Base-by-base conservation (phyloP, 2,888 invertebrate genomes). In the Lycia hirtaria region DNA sequence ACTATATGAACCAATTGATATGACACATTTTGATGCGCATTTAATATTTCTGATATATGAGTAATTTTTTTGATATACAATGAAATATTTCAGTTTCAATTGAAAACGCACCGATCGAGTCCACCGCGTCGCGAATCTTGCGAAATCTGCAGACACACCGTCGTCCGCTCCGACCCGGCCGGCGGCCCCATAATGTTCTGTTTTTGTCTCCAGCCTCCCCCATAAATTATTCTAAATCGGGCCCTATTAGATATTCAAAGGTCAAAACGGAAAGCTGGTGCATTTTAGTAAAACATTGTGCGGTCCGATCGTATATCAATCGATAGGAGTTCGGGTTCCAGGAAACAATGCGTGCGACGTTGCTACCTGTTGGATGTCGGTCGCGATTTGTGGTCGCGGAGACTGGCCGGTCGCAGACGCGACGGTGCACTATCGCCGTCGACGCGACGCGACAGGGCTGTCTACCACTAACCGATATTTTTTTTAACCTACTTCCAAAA, bases 171-270 rank as follows among this genome's bases (percentile, higher is more conserved):
- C 20, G 48, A 70, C 76, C 71, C 69, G 70, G 68, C 63, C 72
- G 76, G 70, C 69, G 70, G 68, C 63, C 72, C 85, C 87, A 87
- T 88, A 88, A 76, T 80, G 90, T 88, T 84, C 89, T 85, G 88
- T 88, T 89, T 90, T 87, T 88, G 89, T 88, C 85, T 83, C 83
- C 68, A 68, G 72, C 76, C 80, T 72, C 73, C 71, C 75, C 84
- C 79, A 91, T 90, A 90, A 89, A 90, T 90, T 83, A 88, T 87
- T 88, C 89, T 81, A 87, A 88, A 88, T 86, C 87, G 86, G 85
- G 78, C 78, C 86, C 85, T 87, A 89, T 90, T 90, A 91, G 88
- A 87, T 88, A 91, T 91, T 87, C 90, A 88, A 83, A 85, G 88
- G 88, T 87, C 86, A 82, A 84, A 84, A 83, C 83, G 81, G 79